Percentiles rank a stretch among this genome's conserved stretches.
These are phyloP conservation scores for Chaetophractus vellerosus DNA, from an alignment of 2,797 vertebrate genomes.

Conservation along the genomic window DNA sequence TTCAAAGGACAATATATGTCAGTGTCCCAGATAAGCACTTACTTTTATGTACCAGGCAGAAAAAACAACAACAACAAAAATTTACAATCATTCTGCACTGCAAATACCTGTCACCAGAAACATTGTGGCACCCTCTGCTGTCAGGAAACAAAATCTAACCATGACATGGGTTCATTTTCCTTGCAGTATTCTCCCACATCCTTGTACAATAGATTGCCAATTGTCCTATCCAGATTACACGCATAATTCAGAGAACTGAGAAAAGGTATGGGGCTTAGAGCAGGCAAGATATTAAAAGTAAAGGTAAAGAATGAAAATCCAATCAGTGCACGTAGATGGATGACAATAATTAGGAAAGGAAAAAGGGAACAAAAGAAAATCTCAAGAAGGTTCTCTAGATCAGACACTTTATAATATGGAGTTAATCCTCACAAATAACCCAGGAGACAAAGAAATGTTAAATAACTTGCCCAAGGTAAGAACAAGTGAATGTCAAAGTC, in stretches of 20 bases:
- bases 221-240: constrained; percentile 3
- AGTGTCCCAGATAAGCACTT: constrained; percentile 45
- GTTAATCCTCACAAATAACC: background rate
- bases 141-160: constrained; percentile 58
- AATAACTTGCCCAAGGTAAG: background rate
- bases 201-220: background rate
- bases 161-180: background rate
- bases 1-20: background rate
- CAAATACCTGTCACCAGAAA: constrained; percentile 67
- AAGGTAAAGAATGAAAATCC: constrained; percentile 37
- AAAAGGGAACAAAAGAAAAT: background rate
- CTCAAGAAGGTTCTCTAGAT: background rate
- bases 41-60: constrained; percentile 42
- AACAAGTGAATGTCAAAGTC: constrained; percentile 17
- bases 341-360: background rate
- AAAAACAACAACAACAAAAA: too few species aligned
- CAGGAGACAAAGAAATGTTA: background rate
- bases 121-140: constrained; percentile 80
- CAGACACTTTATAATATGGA: background rate
- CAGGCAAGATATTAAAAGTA: background rate
- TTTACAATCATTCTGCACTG: background rate
- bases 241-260: background rate
- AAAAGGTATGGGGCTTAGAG: background rate
- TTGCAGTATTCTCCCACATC: background rate
- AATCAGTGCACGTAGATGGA: background rate